Base-by-base conservation (phyloP, 2,888 invertebrate genomes). In the Drosophila testacea region DNA sequence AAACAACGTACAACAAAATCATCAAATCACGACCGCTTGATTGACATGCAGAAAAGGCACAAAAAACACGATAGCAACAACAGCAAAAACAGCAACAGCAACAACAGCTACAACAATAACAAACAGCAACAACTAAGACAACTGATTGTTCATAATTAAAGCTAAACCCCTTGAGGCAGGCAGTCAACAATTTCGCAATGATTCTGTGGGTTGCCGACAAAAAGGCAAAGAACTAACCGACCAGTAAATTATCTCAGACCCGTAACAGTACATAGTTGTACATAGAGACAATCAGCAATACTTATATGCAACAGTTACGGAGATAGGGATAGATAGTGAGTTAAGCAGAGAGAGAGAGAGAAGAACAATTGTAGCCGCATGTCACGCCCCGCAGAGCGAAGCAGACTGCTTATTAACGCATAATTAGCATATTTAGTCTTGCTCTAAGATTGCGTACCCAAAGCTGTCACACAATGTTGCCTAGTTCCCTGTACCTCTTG, bases 11-110 rank as follows among this genome's bases (percentile, higher is more conserved):
- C 66, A 76, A 74, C 62, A 79, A 86, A 86, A 87, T 79, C 84
- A 89, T 87, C 89, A 87, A 89, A 87, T 89, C 85, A 85, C 85
- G 89, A 89, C 71, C 76, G 66, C 81, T 87, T 85, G 87, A 88
- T 88, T 85, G 85, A 85, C 85, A 83, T 83, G 81, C 69, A 73
- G 57, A 72, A 72, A 65, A 57, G 30, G n/a, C 63, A 64, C 61
- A 73, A 71, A 69, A 52, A 61, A 52, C 56, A 69, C 63, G 60
- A 47, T 47, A 39, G 65, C 36, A n/a, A 56, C 36, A 51, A 69
- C n/a, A 66, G 65, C 36, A n/a, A 56, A 32, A 51, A 69, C n/a
- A 66, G 32, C 59, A 77, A 57, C 46, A 57, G 59, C 51, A 68
- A 48, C 51, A 66, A 36, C 39, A 64, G 51, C 62, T 55, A 69